Base-by-base conservation (phyloP, 2,113 vertebrate species). In the Dromaius novaehollandiae region DNA sequence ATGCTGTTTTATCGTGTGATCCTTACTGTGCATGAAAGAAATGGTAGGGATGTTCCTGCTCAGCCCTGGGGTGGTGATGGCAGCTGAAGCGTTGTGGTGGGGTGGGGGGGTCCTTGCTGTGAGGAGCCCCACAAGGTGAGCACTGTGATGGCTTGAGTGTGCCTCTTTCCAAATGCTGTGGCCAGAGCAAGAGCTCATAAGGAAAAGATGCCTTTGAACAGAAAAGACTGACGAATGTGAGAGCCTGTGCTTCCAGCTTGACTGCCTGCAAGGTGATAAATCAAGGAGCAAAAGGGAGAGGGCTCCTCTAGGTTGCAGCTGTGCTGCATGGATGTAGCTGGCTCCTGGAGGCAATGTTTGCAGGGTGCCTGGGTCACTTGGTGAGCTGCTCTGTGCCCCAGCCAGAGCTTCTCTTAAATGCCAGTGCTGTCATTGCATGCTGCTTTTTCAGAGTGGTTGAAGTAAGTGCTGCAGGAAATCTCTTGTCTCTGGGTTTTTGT, bases 381-480 rank as follows among this genome's bases (percentile, higher is more conserved):
- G 40, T 19, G 51, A 88, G 55, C 60, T 74, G 32, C 61, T 44
- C 34, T 25, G 26, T 50, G 7, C 40, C 58, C 6, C 55, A 58
- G 55, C 25, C 28, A 28, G 55, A 1, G 12, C 44, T 48, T 28
- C 8, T 50, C 48, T 42, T 11, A 0, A 48, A 6, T 11, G 42
- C 13, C 8, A 0, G 4, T 9, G 36, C n/a, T 44, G 34, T 18
- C 32, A 1, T 2, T 58, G 10, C 75, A 40, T 2, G 0, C 2
- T 5, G 0, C 19, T 65, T 19, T 34, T 18, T 19, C 14, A 9
- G 48, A 20, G 21, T 0, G 51, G 17, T 25, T 40, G 66, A 48
- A 25, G 5, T 36, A 32, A 68, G 19, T 44, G 24, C 53, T 69
- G 58, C 16, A 28, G 60, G 7, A 8, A 13, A 46, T 14, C 34